A percentile compares a stretch with the other conserved stretches of the same genome.
phyloP scores from a whole-genome alignment of 2,797 vertebrate genomes.

The Sphaeramia orbicularis region DNA sequence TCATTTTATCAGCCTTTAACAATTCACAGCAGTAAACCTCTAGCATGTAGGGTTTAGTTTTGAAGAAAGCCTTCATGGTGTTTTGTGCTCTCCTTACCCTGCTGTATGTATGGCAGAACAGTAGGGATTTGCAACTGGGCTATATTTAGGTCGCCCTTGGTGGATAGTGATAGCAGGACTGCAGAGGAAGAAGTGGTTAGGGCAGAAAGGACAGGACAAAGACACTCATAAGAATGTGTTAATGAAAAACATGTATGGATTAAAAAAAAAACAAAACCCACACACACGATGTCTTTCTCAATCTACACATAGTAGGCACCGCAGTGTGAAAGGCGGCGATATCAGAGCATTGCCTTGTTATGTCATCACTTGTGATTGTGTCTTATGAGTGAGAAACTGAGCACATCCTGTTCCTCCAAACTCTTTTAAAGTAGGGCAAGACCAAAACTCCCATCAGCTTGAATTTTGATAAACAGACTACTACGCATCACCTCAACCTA shows the following conservation, averaged over 20 bases:
- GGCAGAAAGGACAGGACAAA: conserved; percentile 39
- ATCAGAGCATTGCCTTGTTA: conserved; percentile 7
- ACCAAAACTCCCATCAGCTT: conserved; percentile 57
- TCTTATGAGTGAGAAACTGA: conserved; percentile 47
- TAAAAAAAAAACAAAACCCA: background rate
- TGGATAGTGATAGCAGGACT: conserved; percentile 50
- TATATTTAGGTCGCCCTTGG: conserved; percentile 82
- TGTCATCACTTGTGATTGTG: conserved; percentile 37
- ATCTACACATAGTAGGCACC: background rate
- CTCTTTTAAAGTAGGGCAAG: conserved; percentile 68
- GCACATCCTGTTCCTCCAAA: conserved; percentile 55
- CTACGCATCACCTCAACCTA: conserved; percentile 51
- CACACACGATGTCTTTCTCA: background rate
- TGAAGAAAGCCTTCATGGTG: background rate
- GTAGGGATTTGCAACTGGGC: conserved; percentile 63
- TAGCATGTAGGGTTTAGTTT: background rate
- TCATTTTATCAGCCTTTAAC: too few relatives aligned
- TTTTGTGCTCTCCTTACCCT: conserved; percentile 5
- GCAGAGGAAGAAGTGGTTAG: conserved; percentile 51
- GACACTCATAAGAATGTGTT: conserved; percentile 6
- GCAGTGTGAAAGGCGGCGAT: background rate
- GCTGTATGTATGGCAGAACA: conserved; percentile 61
- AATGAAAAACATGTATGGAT: fast-evolving
- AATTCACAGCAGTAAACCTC: too few relatives aligned
- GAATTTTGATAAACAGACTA: conserved; percentile 62